Evolutionary conservation across 2,888 invertebrate genomes (phyloP).

Genomic region (Mesochorus sp.): DNA sequence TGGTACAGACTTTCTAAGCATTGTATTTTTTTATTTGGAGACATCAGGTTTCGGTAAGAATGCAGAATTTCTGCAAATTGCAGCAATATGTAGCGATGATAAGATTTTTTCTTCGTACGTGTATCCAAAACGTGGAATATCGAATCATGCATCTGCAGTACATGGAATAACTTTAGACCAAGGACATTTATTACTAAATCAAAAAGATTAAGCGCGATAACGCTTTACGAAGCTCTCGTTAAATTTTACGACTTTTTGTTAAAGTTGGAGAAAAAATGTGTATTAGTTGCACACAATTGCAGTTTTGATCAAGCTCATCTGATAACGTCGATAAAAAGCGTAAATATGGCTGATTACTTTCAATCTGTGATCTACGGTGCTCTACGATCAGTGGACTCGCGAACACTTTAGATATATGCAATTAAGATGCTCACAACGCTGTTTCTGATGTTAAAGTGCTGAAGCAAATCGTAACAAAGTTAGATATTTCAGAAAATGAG

Average conservation of each 20-base stretch:
- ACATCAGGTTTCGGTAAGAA: constrained; percentile 29
- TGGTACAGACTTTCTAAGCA: neutral
- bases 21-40: constrained; percentile 16
- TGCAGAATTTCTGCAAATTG: constrained; percentile 52
- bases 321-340: no score
- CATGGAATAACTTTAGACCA: neutral
- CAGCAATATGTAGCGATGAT: constrained; percentile 10
- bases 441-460: constrained; percentile 13
- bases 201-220: no score
- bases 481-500: constrained; percentile 1
- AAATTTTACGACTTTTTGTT: constrained; percentile 37
- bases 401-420: neutral
- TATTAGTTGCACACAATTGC: constrained; percentile 47
- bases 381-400: no score
- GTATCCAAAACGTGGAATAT: constrained; percentile 7
- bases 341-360: no score
- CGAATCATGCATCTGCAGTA: constrained; percentile 5
- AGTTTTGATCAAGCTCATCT: no score
- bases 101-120: constrained; percentile 37
- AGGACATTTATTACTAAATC: constrained; percentile 1
- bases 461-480: neutral
- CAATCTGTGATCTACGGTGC: no score
- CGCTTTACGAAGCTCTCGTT: constrained; percentile 18
- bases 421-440: constrained; percentile 13
- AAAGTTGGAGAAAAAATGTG: constrained; percentile 23